Conservation (phyloP, 1,140 invertebrate genomes). For the Anastrepha obliqua region DNA sequence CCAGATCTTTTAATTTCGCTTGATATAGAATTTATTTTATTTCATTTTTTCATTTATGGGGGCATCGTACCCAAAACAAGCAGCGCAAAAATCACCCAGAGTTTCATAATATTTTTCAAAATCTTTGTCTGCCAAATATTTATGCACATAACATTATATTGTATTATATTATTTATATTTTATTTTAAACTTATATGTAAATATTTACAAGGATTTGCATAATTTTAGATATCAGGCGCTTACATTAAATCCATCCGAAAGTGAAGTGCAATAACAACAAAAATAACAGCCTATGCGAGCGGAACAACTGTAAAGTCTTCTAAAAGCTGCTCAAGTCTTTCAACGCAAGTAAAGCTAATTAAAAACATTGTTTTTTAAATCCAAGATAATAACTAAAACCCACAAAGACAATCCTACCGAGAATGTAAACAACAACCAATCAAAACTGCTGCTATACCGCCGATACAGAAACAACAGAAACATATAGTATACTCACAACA, state of each 20-base stretch:
- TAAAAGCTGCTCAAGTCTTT: not conserved
- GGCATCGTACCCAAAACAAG: too few species aligned
- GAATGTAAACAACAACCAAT: conserved; percentile 30
- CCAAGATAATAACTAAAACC: too few species aligned
- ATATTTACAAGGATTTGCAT: not conserved
- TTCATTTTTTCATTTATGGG: too few species aligned
- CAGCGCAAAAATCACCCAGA: too few species aligned
- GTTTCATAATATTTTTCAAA: too few species aligned
- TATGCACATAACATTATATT: too few species aligned
- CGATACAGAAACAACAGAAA: conserved; percentile 8
- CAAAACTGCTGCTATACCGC: conserved; percentile 6
- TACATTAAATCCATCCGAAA: not conserved
- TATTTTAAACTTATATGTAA: too few species aligned
- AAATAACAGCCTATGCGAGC: not conserved
- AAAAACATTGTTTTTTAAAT: not conserved
- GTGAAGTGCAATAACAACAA: not conserved
- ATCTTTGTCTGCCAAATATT: too few species aligned
- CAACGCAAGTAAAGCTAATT: not conserved
- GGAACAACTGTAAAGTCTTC: too few species aligned
- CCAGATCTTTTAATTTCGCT: too few species aligned
- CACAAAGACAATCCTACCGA: conserved; percentile 5
- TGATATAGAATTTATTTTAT: too few species aligned
- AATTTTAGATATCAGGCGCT: not conserved
- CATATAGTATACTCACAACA: not conserved
- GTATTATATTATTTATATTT: too few species aligned